Base-by-base conservation (phyloP, 2,797 vertebrate genomes). In the Knipowitschia caucasica region DNA sequence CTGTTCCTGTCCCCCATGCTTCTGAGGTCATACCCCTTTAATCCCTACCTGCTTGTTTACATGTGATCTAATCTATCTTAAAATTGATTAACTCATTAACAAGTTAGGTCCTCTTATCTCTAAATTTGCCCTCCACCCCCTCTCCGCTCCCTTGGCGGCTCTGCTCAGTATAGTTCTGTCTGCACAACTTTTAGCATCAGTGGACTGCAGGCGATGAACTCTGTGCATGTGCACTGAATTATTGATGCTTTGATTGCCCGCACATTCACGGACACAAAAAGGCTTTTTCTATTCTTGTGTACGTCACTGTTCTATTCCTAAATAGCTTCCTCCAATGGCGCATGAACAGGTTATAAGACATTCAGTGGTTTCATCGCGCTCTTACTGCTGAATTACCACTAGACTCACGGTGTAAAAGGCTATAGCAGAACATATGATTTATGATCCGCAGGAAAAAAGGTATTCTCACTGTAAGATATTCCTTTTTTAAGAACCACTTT, bases 221-320 rank as follows among this genome's bases (percentile, higher is more conserved):
- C 75, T 77, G 76, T 50, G 75, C 69, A 42, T 73, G 73, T 31
- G 7, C 52, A 62, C 70, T 88, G 69, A 88, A 88, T 88, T 88
- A 87, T 87, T 85, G 82, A 88, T 86, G 86, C 74, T 58, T 77
- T 87, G 81, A 88, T 88, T 84, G 82, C 78, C 64, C 52, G 62
- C 54, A 77, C 80, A 82, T 86, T 85, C 84, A 80, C 49, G 59
- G 77, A 85, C 83, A 85, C 82, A 87, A 84, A 85, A 87, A 86
- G 71, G 79, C 80, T 88, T 84, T 86, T 82, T 73, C 76, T 84
- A 78, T 84, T 81, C 77, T 78, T 75, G 66, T 70, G 72, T 67
- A 70, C 81, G 73, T 71, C 81, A 69, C 70, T 64, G 59, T 69
- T 67, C 47, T 65, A 85, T 81, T 83, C 65, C 69, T 78, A 85